Evolutionary conservation across 2,113 vertebrate species (phyloP).

Genomic region (Mohoua ochrocephala): DNA sequence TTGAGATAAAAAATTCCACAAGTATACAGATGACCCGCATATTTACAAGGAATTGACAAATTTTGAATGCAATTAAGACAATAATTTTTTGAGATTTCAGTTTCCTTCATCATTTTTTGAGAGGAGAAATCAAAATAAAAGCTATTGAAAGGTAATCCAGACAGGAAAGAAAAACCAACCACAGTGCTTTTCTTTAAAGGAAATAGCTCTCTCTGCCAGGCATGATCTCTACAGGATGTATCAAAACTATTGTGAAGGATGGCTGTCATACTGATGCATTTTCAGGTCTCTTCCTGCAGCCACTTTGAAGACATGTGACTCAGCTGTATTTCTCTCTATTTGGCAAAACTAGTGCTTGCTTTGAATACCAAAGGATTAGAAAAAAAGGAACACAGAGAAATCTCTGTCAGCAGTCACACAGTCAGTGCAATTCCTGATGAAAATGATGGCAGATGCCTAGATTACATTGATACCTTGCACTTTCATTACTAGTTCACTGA

Average conservation of each 20-base stretch:
- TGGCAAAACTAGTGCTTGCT: slow-evolving; percentile 6
- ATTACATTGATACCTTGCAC: not conserved
- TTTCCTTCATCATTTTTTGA: not conserved
- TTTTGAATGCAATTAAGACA: not conserved
- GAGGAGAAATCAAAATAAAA: not conserved
- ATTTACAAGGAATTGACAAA: not conserved
- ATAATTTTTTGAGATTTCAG: not conserved
- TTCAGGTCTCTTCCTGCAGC: slow-evolving; percentile 22
- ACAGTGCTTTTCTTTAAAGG: not conserved
- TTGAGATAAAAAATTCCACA: not conserved
- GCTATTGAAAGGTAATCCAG: not conserved
- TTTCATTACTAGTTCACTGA: not conserved
- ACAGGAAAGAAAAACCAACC: not conserved
- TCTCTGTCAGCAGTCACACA: slow-evolving; percentile 41
- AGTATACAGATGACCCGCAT: not conserved
- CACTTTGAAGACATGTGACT: slow-evolving; percentile 30
- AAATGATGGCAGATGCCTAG: not conserved
- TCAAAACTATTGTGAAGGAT: not conserved
- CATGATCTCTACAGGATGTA: not conserved
- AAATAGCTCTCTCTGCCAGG: not conserved
- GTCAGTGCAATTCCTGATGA: not conserved
- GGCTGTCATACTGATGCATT: not conserved
- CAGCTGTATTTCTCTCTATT: slow-evolving; percentile 32
- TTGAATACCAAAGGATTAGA: slow-evolving; percentile 19
- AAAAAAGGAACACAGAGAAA: slow-evolving; percentile 17